Evolutionary conservation across 2,113 vertebrate genomes (phyloP), one percentile per base, ranked within the genome.

Genomic region (Thymallus thymallus): DNA sequence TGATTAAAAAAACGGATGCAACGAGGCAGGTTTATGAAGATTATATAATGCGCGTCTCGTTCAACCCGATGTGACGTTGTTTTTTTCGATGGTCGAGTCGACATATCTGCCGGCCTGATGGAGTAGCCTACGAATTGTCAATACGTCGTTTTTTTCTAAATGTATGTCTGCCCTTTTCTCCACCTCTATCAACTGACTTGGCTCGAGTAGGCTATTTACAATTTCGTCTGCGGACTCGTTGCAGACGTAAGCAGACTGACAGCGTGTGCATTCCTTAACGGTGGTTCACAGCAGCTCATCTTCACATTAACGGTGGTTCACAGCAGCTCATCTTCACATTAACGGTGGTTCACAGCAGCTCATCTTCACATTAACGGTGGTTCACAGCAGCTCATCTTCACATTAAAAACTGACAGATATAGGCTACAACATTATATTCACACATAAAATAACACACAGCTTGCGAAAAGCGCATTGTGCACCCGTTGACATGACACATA

Each of bases 21-120:
- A 71, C 5, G 76, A 79, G 61, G 73, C 61, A 81, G 51, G 16
- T 71, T 63, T 23, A 60, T 22, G 7, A 60, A 67, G 74, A 71
- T 77, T 88, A 81, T 84, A 82, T 74, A 26, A 80, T 84, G 82
- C 74, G 74, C 78, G 75, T 32, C 69, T 29, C 67, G 55, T 73
- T 73, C 70, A 65, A 55, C 45, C 9, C 55, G 35, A 69, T 68
- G 71, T 75, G 78, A 74, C 61, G 79, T 76, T 79, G 78, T 71
- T 78, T 75, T 80, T 76, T 80, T 55, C 75, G 71, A 73, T 26
- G 56, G 73, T 73, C 48, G 12, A 18, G 48, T 51, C 72, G 63
- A 71, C 70, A 73, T 48, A 41, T 41, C 35, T 41, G 35, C 35
- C 35, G 9, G 35, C 35, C 7, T 41, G 35, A 41, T 9, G 2